Evolutionary conservation across 2,888 invertebrate genomes (phyloP), one percentile per base, ranked within the genome.

Genomic region (Melanostoma scalare): DNA sequence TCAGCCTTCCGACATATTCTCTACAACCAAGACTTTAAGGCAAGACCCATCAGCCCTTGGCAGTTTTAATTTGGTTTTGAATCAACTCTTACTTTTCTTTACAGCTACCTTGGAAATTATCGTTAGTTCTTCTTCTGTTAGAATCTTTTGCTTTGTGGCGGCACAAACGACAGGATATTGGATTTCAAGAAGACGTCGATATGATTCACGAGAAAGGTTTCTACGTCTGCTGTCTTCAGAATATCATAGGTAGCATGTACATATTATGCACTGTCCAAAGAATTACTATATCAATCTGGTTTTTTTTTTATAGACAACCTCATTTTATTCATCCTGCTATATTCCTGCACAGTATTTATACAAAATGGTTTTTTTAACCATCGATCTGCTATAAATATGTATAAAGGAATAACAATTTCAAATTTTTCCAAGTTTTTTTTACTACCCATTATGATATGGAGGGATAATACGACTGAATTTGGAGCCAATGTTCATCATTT

Each of bases 1-100:
- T 94, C 94, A 87, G 97, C 97, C 0, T 97, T 96, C 89, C 92
- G 97, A 40, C 98, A 98, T 92, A 93, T 97, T 40, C 92, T 98
- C 8, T 95, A 94, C 86, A 98, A 98, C 89, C 94, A 95, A 5
- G 92, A 94, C 58, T 95, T 96, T 89, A 94, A 95, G 92, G 96
- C 96, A 89, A 88, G 88, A 4, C 52, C 4, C n/a, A 94, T n/a
- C 3, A 53, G 1, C 94, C 91, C 95, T 95, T 89, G 88, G 88
- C 31, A 35, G 2, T 6, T 46, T 20, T 6, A 55, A 36, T 9
- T 6, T 20, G 20, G 20, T 20, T 20, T 1, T 20, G 1, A 20
- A 1, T 20, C 20, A 20, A 20, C 20, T 9, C 38, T 31, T 31
- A 9, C 9, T 2, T 3, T 20, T 42, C 4, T 1, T 52, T 72